phyloP scores from a whole-genome alignment of 2,797 vertebrate species.

The Malacoctenus gilli region DNA sequence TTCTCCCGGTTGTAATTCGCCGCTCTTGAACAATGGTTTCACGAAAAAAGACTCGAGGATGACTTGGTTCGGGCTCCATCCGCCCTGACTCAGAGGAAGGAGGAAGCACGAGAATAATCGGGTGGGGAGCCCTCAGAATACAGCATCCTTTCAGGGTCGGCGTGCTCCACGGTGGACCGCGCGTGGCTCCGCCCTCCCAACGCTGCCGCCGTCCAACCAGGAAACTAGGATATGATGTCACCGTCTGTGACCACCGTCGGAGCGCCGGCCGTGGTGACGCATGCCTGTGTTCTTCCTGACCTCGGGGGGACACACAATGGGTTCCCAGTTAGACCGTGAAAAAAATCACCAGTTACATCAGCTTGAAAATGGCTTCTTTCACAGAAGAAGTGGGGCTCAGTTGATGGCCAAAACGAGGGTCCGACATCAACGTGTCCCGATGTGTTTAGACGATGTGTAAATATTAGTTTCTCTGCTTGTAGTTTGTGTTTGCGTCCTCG shows the following conservation, averaged over 20 bases:
- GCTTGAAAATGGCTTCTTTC: constrained; percentile 41
- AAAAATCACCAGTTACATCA: constrained; percentile 29
- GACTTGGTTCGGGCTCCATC: constrained; percentile 16
- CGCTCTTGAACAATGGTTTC: constrained; percentile 28
- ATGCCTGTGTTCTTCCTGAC: constrained; percentile 56
- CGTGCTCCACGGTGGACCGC: constrained; percentile 24
- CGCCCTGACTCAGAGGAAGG: constrained; percentile 39
- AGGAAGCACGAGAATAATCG: constrained; percentile 59
- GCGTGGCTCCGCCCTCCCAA: constrained; percentile 5
- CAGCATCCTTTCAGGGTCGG: constrained; percentile 54
- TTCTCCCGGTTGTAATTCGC: not conserved
- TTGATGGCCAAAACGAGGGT: too few relatives aligned
- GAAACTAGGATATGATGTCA: constrained; percentile 71
- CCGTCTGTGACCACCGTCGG: constrained; percentile 52
- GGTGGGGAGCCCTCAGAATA: constrained; percentile 28
- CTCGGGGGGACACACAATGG: constrained; percentile 55
- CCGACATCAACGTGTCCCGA: too few relatives aligned
- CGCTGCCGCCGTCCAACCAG: constrained; percentile 38
- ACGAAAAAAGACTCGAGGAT: constrained; percentile 27
- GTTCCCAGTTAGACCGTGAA: constrained; percentile 45
- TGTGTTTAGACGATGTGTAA: too few relatives aligned
- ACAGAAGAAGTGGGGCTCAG: constrained; percentile 17
- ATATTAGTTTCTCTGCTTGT: too few relatives aligned
- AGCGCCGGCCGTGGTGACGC: constrained; percentile 45
- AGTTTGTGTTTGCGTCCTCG: not conserved